A percentile compares a stretch with the other conserved stretches of the same genome.
Evolutionary conservation across 2,888 invertebrate genomes (phyloP).

Genomic region (Drosophila birchii): DNA sequence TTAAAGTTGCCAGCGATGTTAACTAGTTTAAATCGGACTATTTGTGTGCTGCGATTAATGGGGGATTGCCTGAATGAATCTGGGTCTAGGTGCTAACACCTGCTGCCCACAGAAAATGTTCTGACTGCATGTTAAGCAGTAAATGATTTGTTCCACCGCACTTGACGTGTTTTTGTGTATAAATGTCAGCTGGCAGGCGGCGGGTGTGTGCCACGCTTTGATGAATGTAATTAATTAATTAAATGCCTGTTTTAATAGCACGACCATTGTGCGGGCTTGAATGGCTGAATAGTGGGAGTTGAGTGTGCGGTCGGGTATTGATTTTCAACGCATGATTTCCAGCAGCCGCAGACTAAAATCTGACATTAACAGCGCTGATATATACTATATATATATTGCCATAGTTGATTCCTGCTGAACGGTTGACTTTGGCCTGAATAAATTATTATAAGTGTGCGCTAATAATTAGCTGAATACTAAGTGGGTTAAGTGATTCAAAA

Average conservation of each 20-base stretch:
- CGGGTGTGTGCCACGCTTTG: conserved; percentile 47
- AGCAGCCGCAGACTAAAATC: conserved; percentile 35
- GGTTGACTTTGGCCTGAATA: conserved; percentile 21
- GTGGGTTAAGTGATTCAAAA: not conserved
- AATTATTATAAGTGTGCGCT: conserved; percentile 14
- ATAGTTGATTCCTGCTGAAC: not conserved
- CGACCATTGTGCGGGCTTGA: conserved; percentile 12
- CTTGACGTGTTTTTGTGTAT: conserved; percentile 45
- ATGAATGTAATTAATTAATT: conserved; percentile 73
- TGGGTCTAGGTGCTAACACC: conserved; percentile 1
- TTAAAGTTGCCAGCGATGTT: conserved; percentile 47
- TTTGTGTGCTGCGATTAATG: conserved; percentile 22
- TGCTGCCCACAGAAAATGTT: conserved; percentile 11
- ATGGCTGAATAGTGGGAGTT: conserved; percentile 9
- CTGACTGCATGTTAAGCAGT: conserved; percentile 49
- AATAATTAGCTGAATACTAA: conserved; percentile 12
- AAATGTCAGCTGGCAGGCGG: conserved; percentile 48
- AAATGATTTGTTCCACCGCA: conserved; percentile 68
- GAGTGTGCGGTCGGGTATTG: conserved; percentile 58
- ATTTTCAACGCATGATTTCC: conserved; percentile 53
- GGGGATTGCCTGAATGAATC: not conserved
- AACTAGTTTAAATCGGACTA: conserved; percentile 39
- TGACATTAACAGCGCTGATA: not conserved
- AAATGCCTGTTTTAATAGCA: conserved; percentile 60
- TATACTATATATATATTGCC: not conserved